These are phyloP conservation scores for Dicerorhinus sumatrensis DNA, from an alignment of 2,113 vertebrate genomes.

Conservation along the genomic window DNA sequence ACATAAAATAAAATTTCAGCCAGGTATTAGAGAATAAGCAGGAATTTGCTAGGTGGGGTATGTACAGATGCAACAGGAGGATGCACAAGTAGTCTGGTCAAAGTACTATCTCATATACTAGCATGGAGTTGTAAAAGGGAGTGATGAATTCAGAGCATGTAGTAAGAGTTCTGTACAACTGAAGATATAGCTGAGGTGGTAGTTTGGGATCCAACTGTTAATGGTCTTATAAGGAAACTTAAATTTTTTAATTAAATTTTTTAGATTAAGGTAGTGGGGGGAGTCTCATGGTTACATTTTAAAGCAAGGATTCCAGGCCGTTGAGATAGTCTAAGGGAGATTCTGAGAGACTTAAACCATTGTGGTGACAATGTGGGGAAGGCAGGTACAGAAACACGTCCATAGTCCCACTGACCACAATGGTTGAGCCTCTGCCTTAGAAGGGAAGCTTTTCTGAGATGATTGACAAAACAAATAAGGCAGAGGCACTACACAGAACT, in stretches of 20 bases:
- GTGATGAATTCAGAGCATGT: too few species aligned
- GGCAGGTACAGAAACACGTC: background rate
- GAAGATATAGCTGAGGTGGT: background rate
- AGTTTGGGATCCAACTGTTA: background rate
- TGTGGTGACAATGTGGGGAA: background rate
- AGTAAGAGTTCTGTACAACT: background rate
- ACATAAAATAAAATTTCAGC: background rate
- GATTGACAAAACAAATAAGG: background rate
- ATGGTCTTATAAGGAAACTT: background rate
- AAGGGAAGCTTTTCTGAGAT: background rate
- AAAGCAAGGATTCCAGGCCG: background rate
- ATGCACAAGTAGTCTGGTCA: background rate
- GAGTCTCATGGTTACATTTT: background rate
- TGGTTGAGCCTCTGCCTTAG: background rate
- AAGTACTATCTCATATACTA: background rate
- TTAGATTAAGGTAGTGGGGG: background rate
- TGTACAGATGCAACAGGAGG: accelerated
- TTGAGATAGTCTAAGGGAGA: background rate
- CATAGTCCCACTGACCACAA: accelerated
- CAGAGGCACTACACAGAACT: background rate
- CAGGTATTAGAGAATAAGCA: background rate
- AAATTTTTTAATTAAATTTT: background rate
- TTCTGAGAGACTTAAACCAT: background rate
- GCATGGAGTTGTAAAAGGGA: background rate
- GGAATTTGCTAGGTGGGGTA: too few species aligned